phyloP scores from a whole-genome alignment of 2,797 vertebrate species.

The Lepidocolaptes lacrymiger region DNA sequence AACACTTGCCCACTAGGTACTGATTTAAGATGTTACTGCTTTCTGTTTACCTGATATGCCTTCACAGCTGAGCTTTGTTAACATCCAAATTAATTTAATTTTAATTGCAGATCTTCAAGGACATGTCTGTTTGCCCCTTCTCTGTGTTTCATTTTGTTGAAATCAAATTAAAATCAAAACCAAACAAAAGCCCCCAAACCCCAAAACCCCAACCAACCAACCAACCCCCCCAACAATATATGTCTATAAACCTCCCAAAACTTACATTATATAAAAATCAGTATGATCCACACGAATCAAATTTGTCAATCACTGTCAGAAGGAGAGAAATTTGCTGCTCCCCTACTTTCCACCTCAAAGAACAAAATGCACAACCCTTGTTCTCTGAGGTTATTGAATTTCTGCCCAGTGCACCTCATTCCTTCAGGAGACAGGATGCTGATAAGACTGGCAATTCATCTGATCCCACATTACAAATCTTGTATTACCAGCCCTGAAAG shows the following conservation, averaged over 20 bases:
- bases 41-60: not conserved
- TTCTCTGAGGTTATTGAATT: not conserved
- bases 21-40: not conserved
- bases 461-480: not conserved
- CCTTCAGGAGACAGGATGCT: not conserved
- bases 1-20: not conserved
- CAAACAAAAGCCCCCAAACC: not conserved
- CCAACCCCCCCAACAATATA: not conserved
- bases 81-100: not conserved
- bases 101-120: slow-evolving; percentile 1
- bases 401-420: not conserved
- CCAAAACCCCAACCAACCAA: not conserved
- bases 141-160: not conserved
- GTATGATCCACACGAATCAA: not conserved
- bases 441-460: not conserved
- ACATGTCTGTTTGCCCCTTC: not conserved
- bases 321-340: not conserved
- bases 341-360: not conserved
- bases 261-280: not conserved
- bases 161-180: not conserved
- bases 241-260: not conserved
- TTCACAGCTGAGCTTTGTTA: not conserved
- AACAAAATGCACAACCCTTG: not conserved
- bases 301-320: not conserved
- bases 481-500: not conserved